These are phyloP conservation scores for Dicyrtoma fusca DNA, from an alignment of 2,888 invertebrate genomes.

Conservation along the genomic window DNA sequence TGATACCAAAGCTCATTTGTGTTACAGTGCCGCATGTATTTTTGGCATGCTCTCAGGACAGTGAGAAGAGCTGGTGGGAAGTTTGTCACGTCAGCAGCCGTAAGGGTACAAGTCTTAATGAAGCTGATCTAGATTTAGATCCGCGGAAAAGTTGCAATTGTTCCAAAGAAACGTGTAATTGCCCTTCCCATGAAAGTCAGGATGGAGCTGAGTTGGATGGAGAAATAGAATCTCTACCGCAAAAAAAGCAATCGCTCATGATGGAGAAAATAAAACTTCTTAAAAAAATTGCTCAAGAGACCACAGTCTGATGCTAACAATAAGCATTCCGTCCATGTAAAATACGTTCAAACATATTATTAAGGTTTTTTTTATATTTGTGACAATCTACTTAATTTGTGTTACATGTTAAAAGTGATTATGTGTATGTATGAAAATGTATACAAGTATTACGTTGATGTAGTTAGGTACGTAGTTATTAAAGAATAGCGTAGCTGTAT, in stretches of 20 bases:
- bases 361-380: too few species aligned
- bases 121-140: neutral
- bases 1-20: neutral
- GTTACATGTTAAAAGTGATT: too few species aligned
- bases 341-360: neutral
- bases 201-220: neutral
- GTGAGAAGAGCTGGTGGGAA: too few species aligned
- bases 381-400: too few species aligned
- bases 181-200: neutral
- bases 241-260: constrained; percentile 43
- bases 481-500: too few species aligned
- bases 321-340: neutral
- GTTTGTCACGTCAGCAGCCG: too few species aligned
- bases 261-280: constrained; percentile 53
- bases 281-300: constrained; percentile 53
- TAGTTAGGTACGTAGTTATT: too few species aligned
- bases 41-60: too few species aligned
- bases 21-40: neutral
- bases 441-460: too few species aligned
- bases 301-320: constrained; percentile 42
- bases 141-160: constrained; percentile 3
- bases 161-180: constrained; percentile 17
- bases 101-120: too few species aligned
- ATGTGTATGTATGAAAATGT: too few species aligned
- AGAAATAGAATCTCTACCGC: constrained; percentile 6